A percentile compares a stretch with the other conserved stretches of the same genome.
These are phyloP conservation scores for Drosophila ercepeae DNA, from an alignment of 1,140 invertebrate genomes.

Conservation along the genomic window DNA sequence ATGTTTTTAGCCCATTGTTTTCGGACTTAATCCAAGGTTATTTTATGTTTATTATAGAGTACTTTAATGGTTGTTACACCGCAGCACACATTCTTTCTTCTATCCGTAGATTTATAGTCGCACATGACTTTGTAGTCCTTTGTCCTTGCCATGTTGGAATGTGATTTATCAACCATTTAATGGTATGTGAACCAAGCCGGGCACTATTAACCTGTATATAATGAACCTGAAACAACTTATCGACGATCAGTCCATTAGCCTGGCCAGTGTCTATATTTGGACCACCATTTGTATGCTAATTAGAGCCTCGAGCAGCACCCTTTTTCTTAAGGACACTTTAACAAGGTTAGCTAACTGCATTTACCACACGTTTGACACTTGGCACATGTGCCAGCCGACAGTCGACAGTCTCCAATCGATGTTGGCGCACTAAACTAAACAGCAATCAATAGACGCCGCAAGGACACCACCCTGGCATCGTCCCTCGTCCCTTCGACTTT, in stretches of 20 bases:
- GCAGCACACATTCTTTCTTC: slow-evolving; percentile 25
- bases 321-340: background rate
- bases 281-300: slow-evolving; percentile 9
- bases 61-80: slow-evolving; percentile 16
- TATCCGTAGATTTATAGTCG: slow-evolving; percentile 28
- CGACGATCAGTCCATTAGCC: slow-evolving; percentile 20
- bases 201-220: slow-evolving; percentile 16
- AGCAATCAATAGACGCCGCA: slow-evolving; percentile 68
- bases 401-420: slow-evolving; percentile 8
- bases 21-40: background rate
- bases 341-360: slow-evolving; percentile 28
- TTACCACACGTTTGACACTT: slow-evolving; percentile 40
- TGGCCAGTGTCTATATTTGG: background rate
- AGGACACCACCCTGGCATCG: slow-evolving; percentile 26
- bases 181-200: slow-evolving; percentile 24
- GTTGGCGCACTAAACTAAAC: slow-evolving; percentile 48
- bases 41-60: slow-evolving; percentile 22
- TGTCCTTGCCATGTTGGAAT: slow-evolving; percentile 24
- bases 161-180: slow-evolving; percentile 42
- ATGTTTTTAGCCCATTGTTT: background rate
- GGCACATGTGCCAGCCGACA: slow-evolving; percentile 17
- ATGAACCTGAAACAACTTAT: slow-evolving; percentile 12
- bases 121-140: slow-evolving; percentile 30
- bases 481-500: slow-evolving; percentile 25
- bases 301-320: slow-evolving; percentile 2